A percentile compares a stretch with the other conserved stretches of the same genome.
phyloP scores from a whole-genome alignment of 2,888 invertebrate genomes.

The Neoascia interrupta region DNA sequence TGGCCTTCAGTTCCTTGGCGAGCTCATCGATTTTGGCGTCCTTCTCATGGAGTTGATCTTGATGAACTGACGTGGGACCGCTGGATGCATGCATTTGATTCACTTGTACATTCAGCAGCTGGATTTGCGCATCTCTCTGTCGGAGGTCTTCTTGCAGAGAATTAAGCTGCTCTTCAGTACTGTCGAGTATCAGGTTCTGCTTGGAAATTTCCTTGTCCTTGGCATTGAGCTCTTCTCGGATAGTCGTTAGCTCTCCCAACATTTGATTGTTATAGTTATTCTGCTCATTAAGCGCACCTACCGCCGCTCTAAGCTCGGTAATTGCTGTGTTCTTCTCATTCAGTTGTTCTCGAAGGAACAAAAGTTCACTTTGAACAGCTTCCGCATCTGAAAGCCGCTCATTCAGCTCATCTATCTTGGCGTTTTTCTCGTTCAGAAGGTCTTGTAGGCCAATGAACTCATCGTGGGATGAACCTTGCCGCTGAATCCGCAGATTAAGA shows the following conservation, averaged over 20 bases:
- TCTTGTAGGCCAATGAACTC: conserved; percentile 30
- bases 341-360: conserved; percentile 20
- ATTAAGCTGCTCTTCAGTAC: conserved; percentile 44
- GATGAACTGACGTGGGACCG: not conserved
- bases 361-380: conserved; percentile 22
- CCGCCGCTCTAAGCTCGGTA: conserved; percentile 34
- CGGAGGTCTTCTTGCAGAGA: conserved; percentile 80
- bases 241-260: conserved; percentile 13
- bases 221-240: conserved; percentile 42
- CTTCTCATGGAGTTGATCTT: conserved; percentile 63
- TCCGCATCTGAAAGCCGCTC: not conserved
- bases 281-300: conserved; percentile 1
- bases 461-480: conserved; percentile 9
- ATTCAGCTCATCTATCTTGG: conserved; percentile 32
- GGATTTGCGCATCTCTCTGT: conserved; percentile 79
- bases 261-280: conserved; percentile 12
- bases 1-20: conserved; percentile 80
- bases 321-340: conserved; percentile 28
- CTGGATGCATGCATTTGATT: conserved; percentile 30
- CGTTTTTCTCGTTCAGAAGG: conserved; percentile 46
- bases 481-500: not conserved
- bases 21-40: conserved; percentile 80
- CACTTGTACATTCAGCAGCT: conserved; percentile 79
- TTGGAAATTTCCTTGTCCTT: conserved; percentile 54
- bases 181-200: conserved; percentile 47